phyloP scores from a whole-genome alignment of 1,140 invertebrate genomes.

The Trypoxylus dichotomus region DNA sequence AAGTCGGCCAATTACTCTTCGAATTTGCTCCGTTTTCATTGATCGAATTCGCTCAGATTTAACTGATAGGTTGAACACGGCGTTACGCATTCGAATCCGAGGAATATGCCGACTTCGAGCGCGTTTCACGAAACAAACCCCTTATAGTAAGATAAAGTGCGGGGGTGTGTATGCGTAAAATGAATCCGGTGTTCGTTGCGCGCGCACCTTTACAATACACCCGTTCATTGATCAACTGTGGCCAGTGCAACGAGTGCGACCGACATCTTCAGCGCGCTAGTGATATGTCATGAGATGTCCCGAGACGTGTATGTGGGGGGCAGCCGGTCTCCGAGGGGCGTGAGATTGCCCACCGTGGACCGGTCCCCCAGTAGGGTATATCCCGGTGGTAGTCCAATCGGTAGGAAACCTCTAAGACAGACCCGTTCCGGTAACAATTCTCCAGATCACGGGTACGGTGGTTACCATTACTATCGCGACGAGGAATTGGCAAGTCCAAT shows the following conservation, averaged over 20 bases:
- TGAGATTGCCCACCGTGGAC: slow-evolving; percentile 79
- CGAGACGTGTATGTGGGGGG: slow-evolving; percentile 72
- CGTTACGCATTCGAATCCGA: background rate
- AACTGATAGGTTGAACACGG: background rate
- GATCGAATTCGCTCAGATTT: slow-evolving; percentile 18
- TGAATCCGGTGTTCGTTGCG: slow-evolving; percentile 38
- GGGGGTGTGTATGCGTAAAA: slow-evolving; percentile 33
- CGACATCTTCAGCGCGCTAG: slow-evolving; percentile 45
- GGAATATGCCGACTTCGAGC: slow-evolving; percentile 5
- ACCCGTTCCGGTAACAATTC: slow-evolving; percentile 64
- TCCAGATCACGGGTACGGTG: slow-evolving; percentile 59
- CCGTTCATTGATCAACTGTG: slow-evolving; percentile 51
- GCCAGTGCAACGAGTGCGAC: slow-evolving; percentile 48
- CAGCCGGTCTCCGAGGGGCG: slow-evolving; percentile 64
- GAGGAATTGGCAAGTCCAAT: slow-evolving; percentile 74
- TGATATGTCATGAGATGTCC: slow-evolving; percentile 63
- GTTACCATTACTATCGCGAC: slow-evolving; percentile 67
- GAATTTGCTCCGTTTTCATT: slow-evolving; percentile 19
- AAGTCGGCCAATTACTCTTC: background rate
- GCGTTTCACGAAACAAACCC: background rate
- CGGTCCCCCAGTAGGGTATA: slow-evolving; percentile 76
- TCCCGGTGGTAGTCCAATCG: slow-evolving; percentile 62
- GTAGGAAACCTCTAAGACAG: slow-evolving; percentile 55
- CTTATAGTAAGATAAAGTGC: slow-evolving; percentile 27
- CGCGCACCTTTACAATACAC: slow-evolving; percentile 54